Conservation (phyloP, 1,140 invertebrate species). For the Trachymyrmex cornetzi region DNA sequence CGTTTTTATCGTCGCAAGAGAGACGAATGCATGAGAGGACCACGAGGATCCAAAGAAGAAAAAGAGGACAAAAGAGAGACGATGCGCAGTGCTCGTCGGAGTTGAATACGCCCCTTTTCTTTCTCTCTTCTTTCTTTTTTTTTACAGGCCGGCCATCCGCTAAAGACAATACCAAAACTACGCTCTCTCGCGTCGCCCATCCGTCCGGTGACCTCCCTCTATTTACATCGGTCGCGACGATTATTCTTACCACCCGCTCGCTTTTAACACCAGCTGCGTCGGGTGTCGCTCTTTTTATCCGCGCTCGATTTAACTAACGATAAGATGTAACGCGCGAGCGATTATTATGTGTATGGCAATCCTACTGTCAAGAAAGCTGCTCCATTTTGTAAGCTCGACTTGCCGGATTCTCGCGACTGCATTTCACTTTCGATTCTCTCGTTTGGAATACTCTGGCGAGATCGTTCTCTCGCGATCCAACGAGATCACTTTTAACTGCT, state of each 20-base stretch:
- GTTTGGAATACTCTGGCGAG: not conserved
- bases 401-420: not conserved
- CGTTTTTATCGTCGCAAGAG: conserved; percentile 73
- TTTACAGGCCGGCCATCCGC: conserved; percentile 19
- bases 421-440: not conserved
- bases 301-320: conserved; percentile 62
- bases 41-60: not conserved
- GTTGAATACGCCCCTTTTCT: conserved; percentile 71
- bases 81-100: conserved; percentile 64
- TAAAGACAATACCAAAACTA: conserved; percentile 77
- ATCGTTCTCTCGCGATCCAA: not conserved
- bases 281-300: conserved; percentile 27
- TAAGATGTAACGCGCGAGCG: conserved; percentile 50
- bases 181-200: conserved; percentile 19
- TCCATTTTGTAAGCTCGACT: not conserved
- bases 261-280: conserved; percentile 25
- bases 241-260: conserved; percentile 59
- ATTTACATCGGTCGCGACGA: conserved; percentile 57
- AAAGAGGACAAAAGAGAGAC: conserved; percentile 50
- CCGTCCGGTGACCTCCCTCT: not conserved
- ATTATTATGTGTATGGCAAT: conserved; percentile 20
- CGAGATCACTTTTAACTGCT: not conserved
- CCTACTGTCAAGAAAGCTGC: not conserved
- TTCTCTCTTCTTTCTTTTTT: not conserved
- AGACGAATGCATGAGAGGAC: conserved; percentile 12